phyloP scores from a whole-genome alignment of 2,797 vertebrate species.

The Melanotaenia boesemani region DNA sequence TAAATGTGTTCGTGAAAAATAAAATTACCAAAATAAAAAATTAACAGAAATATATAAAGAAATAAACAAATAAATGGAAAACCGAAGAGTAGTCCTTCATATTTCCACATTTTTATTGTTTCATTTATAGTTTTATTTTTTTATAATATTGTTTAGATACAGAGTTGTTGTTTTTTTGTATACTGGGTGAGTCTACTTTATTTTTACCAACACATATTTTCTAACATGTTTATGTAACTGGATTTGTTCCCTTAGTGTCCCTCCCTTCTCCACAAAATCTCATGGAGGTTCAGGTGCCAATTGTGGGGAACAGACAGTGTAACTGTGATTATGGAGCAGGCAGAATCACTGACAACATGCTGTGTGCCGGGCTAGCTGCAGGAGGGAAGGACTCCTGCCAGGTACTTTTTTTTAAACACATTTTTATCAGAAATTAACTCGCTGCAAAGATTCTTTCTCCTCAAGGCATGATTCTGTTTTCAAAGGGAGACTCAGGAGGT shows the following conservation, averaged over 20 bases:
- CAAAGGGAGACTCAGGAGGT: constrained; percentile 25
- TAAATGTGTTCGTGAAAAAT: no score
- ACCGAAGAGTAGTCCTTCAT: no score
- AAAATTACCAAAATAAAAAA: no score
- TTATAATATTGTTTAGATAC: no score
- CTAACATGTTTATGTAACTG: not conserved
- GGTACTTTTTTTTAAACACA: constrained; percentile 52
- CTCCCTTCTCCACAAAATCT: constrained; percentile 54
- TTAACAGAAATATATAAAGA: no score
- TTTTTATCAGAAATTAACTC: not conserved
- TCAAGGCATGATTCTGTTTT: not conserved
- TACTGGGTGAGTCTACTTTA: no score
- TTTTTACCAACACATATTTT: no score
- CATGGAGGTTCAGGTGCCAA: constrained; percentile 73
- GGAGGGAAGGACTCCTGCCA: constrained; percentile 78
- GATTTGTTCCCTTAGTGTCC: constrained; percentile 25
- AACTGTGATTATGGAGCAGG: constrained; percentile 39
- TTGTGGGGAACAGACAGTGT: constrained; percentile 69
- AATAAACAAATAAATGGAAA: no score
- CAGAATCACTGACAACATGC: constrained; percentile 59
- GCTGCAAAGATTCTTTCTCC: not conserved
- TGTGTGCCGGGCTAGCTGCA: constrained; percentile 67
- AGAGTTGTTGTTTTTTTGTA: no score
- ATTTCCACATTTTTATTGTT: no score
- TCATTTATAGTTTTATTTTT: no score